phyloP scores from a whole-genome alignment of 2,888 invertebrate species.

The Heliconius sara region DNA sequence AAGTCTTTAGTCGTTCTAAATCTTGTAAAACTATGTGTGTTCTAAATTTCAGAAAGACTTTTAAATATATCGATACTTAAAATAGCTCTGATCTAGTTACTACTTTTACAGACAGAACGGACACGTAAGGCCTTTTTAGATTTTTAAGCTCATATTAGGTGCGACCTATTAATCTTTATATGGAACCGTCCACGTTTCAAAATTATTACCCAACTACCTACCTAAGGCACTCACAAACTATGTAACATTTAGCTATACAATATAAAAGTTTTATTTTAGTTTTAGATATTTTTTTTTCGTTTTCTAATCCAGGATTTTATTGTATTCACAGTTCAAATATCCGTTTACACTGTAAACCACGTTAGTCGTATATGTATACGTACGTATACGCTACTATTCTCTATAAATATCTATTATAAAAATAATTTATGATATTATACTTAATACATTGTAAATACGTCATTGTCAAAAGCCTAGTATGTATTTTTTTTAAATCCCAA shows the following conservation, averaged over 20 bases:
- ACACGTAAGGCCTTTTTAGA: conserved; percentile 32
- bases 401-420: too few relatives aligned
- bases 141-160: conserved; percentile 37
- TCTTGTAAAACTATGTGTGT: background rate
- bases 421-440: too few relatives aligned
- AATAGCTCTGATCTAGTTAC: conserved; percentile 39
- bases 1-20: conserved; percentile 3
- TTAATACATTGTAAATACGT: too few relatives aligned
- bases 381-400: too few relatives aligned
- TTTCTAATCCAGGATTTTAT: background rate
- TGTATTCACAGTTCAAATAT: background rate
- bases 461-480: too few relatives aligned
- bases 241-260: background rate
- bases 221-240: background rate
- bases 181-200: conserved; percentile 3
- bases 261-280: background rate
- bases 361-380: background rate
- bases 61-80: conserved; percentile 12
- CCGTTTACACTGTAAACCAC: background rate
- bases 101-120: conserved; percentile 20
- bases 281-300: background rate
- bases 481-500: background rate
- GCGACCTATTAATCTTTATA: conserved; percentile 32
- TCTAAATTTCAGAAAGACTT: background rate
- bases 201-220: background rate